Evolutionary conservation across 2,888 invertebrate species (phyloP).

Genomic region (Trichopria drosophilae): DNA sequence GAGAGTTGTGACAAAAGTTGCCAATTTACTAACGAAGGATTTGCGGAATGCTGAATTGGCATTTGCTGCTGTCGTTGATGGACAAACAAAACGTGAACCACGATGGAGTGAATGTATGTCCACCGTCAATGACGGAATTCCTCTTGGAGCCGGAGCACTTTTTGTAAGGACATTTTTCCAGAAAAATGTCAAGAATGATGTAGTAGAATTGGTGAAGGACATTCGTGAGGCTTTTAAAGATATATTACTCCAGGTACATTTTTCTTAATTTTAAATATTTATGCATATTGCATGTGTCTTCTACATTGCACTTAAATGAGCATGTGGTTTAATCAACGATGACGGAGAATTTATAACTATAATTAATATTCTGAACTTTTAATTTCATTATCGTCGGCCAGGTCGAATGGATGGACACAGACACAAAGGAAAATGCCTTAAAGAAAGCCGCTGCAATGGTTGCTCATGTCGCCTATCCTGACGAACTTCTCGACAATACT

Average conservation of each 20-base stretch:
- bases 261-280: no score
- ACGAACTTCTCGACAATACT: slow-evolving; percentile 79
- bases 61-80: slow-evolving; percentile 52
- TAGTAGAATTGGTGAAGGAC: slow-evolving; percentile 83
- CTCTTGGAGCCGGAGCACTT: slow-evolving; percentile 78
- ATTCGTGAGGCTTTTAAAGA: slow-evolving; percentile 81
- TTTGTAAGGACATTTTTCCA: slow-evolving; percentile 87
- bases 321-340: no score
- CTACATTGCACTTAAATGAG: no score
- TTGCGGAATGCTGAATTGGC: slow-evolving; percentile 51
- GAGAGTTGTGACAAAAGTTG: slow-evolving; percentile 55
- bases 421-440: slow-evolving; percentile 74
- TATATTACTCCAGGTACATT: no score
- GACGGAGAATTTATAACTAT: no score
- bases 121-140: slow-evolving; percentile 73
- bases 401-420: slow-evolving; percentile 89
- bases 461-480: slow-evolving; percentile 89
- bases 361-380: no score
- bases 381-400: slow-evolving; percentile 28
- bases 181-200: slow-evolving; percentile 79
- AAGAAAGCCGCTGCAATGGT: slow-evolving; percentile 82
- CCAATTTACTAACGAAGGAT: slow-evolving; percentile 50
- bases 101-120: slow-evolving; percentile 88
- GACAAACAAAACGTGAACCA: slow-evolving; percentile 50
- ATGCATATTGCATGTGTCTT: no score